These are phyloP conservation scores for Hybognathus amarus DNA, from an alignment of 2,797 vertebrate genomes.

Conservation along the genomic window DNA sequence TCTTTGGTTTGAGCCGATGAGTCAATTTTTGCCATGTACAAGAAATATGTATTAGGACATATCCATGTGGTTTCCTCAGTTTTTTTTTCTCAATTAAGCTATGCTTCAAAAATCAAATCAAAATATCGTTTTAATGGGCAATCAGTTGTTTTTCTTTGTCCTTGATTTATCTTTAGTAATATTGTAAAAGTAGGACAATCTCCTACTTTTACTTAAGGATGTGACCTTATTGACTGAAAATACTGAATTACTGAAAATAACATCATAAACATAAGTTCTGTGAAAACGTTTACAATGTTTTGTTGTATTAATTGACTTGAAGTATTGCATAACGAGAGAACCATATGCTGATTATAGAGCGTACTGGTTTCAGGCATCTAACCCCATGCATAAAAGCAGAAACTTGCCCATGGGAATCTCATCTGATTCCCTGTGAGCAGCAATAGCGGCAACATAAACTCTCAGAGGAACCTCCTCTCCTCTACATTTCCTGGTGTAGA, in stretches of 20 bases:
- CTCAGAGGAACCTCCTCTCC: too few relatives aligned
- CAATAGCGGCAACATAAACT: too few relatives aligned
- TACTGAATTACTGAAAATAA: not conserved
- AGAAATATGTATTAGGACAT: not conserved
- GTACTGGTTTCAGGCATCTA: too few relatives aligned
- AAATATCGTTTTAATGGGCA: not conserved
- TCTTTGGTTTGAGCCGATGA: not conserved
- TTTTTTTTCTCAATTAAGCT: not conserved
- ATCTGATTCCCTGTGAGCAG: too few relatives aligned
- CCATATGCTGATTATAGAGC: not conserved
- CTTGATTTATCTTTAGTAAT: too few relatives aligned
- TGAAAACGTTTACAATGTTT: not conserved
- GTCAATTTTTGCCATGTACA: not conserved
- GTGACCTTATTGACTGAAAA: not conserved
- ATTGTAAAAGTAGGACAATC: not conserved
- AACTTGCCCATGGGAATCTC: too few relatives aligned
- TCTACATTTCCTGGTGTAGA: fast-evolving
- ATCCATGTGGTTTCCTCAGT: not conserved
- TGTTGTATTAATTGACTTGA: not conserved
- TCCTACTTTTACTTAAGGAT: too few relatives aligned
- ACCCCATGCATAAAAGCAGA: too few relatives aligned
- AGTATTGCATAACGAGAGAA: not conserved
- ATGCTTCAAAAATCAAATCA: not conserved
- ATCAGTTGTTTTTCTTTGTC: not conserved
- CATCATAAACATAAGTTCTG: not conserved